Evolutionary conservation across 2,113 vertebrate genomes (phyloP).

Genomic region (Dolichallabes microphthalmus): DNA sequence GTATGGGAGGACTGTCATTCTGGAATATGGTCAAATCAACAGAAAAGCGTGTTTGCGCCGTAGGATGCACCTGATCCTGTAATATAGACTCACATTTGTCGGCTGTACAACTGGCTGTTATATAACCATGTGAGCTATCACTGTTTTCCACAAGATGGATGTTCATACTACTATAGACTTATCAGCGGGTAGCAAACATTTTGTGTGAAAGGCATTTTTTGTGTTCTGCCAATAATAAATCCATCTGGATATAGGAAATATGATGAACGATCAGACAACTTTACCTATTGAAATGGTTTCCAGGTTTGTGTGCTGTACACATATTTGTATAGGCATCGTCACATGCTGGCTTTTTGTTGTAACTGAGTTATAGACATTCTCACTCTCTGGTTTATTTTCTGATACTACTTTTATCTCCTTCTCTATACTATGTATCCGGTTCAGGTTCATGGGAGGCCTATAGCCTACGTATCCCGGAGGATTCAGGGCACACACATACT

Average conservation of each 20-base stretch:
- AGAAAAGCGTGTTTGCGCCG: background rate
- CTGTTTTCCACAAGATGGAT: background rate
- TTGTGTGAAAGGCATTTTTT: background rate
- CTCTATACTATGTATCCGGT: too few species aligned
- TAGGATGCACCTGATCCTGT: background rate
- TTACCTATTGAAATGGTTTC: background rate
- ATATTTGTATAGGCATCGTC: background rate
- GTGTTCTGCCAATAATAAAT: background rate
- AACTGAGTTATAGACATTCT: background rate
- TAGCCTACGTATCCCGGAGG: too few species aligned
- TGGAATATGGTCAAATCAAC: background rate
- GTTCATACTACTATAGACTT: background rate
- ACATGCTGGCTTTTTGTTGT: background rate
- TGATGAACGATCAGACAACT: background rate
- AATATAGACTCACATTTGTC: background rate
- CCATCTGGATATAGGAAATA: background rate
- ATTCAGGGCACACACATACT: too few species aligned
- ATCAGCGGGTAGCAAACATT: background rate
- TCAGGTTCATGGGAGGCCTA: too few species aligned
- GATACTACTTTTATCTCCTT: background rate
- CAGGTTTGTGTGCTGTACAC: background rate
- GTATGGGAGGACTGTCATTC: background rate
- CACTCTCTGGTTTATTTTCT: background rate
- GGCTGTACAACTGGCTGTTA: background rate
- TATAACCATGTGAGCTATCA: background rate